Conservation (phyloP, 2,113 vertebrate genomes). For the Meleagris gallopavo region DNA sequence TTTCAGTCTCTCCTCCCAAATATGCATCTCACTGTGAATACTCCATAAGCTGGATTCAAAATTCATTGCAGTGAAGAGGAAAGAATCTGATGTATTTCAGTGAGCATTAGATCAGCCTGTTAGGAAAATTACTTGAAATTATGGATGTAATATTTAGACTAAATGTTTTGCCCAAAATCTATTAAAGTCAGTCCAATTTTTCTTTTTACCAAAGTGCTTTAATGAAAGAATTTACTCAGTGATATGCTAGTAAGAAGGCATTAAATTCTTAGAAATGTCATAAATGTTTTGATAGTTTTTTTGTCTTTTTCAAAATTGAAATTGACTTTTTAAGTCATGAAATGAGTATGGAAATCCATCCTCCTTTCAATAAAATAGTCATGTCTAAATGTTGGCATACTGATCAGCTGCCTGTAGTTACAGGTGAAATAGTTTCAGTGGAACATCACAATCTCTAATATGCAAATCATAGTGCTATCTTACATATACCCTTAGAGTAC, state of each 20-base stretch:
- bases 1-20: not conserved
- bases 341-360: not conserved
- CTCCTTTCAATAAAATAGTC: not conserved
- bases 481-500: not conserved
- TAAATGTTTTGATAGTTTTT: not conserved
- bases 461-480: not conserved
- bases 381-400: not conserved
- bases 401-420: not conserved
- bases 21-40: not conserved
- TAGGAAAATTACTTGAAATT: constrained; percentile 1
- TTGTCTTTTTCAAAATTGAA: not conserved
- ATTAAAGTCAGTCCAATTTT: not conserved
- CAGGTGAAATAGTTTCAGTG: not conserved
- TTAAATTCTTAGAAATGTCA: not conserved
- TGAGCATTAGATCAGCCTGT: not conserved
- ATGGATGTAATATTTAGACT: not conserved
- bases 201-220: not conserved
- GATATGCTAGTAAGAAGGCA: not conserved
- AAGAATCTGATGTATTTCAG: not conserved
- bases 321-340: not conserved
- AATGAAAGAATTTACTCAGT: not conserved
- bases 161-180: not conserved
- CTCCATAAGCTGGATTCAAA: not conserved
- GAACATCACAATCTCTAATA: not conserved
- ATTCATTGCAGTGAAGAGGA: not conserved